Evolutionary conservation across 2,888 invertebrate species (phyloP).

Genomic region (Pammene fasciana): DNA sequence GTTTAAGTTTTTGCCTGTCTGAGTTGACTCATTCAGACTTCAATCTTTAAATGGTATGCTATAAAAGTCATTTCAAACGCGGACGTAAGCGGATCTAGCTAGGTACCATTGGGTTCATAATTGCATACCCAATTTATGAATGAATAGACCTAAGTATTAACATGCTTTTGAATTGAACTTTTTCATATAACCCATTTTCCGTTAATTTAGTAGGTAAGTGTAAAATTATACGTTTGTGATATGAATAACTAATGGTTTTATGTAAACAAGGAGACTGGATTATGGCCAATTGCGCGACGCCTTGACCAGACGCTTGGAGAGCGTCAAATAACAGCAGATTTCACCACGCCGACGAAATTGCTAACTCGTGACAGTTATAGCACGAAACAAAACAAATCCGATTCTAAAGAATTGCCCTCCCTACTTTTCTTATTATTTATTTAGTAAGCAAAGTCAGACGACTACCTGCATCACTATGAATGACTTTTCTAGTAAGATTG

Average conservation of each 20-base stretch:
- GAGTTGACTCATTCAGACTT: constrained; percentile 65
- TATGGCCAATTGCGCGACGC: constrained; percentile 62
- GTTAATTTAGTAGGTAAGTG: no score
- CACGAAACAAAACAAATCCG: constrained; percentile 5
- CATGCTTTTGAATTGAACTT: no score
- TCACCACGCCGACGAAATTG: constrained; percentile 45
- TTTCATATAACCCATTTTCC: no score
- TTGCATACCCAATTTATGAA: no score
- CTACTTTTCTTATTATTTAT: neutral
- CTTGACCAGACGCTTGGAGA: constrained; percentile 74
- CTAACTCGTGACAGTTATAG: constrained; percentile 30
- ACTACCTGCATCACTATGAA: neutral
- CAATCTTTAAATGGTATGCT: constrained; percentile 30
- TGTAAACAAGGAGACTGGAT: constrained; percentile 50
- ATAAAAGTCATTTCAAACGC: constrained; percentile 21
- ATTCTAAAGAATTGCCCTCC: neutral
- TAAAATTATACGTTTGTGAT: neutral
- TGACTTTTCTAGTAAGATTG: neutral
- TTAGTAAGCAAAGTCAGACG: neutral
- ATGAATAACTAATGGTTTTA: constrained; percentile 4
- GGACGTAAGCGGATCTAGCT: neutral
- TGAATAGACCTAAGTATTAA: no score
- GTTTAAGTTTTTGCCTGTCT: constrained; percentile 66
- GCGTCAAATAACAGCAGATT: constrained; percentile 62
- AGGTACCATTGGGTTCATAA: no score